Evolutionary conservation across 2,113 vertebrate species (phyloP).

Genomic region (Bubo blakistoni): DNA sequence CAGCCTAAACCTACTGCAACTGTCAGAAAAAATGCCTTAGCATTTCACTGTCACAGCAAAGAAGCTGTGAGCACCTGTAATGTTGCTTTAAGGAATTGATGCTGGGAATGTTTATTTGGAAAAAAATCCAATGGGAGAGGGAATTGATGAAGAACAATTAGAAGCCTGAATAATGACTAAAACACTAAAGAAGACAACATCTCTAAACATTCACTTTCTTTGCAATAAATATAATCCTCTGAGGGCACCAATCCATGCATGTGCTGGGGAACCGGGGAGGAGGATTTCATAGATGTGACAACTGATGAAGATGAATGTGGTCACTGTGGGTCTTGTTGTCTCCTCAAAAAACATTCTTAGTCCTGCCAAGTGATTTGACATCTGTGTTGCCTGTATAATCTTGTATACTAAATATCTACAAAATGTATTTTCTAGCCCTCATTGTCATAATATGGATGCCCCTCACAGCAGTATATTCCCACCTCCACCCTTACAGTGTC

Average conservation of each 20-base stretch:
- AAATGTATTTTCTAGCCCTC: not conserved
- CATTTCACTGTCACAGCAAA: not conserved
- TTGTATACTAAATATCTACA: not conserved
- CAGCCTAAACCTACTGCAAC: not conserved
- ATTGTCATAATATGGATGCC: not conserved
- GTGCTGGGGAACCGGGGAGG: not conserved
- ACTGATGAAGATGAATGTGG: not conserved
- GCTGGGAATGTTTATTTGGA: not conserved
- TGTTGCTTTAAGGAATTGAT: not conserved
- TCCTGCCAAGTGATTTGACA: not conserved
- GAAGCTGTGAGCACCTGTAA: not conserved
- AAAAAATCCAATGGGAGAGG: not conserved
- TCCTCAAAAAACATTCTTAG: rapidly evolving
- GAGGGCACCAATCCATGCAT: not conserved
- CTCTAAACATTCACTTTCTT: not conserved
- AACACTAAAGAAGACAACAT: not conserved
- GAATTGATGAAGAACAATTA: not conserved
- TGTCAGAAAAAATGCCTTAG: not conserved
- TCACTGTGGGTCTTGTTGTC: not conserved
- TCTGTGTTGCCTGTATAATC: not conserved
- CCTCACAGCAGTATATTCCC: not conserved
- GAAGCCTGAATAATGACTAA: not conserved
- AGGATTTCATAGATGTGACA: not conserved
- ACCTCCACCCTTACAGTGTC: not conserved
- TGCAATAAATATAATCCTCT: not conserved